Conservation (phyloP, 92 coral and sea anemone species). For the Phymanthus crucifer region DNA sequence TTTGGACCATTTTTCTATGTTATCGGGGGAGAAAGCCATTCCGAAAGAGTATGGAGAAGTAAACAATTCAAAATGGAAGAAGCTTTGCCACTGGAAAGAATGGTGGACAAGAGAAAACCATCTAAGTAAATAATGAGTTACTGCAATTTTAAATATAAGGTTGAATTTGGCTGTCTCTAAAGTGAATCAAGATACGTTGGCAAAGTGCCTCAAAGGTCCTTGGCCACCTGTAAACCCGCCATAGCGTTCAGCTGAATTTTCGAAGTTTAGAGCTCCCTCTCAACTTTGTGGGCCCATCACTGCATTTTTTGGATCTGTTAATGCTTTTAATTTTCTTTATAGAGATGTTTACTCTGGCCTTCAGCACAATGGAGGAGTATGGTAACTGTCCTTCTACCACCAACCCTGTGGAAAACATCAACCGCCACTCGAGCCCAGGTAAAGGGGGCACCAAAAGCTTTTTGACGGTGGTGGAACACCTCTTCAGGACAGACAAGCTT, state of each 20-base stretch:
- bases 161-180: too few relatives aligned
- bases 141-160: too few relatives aligned
- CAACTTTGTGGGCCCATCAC: too few relatives aligned
- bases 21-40: slow-evolving; percentile 15
- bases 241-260: too few relatives aligned
- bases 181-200: too few relatives aligned
- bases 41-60: not conserved
- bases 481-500: slow-evolving; percentile 16
- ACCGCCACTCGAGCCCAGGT: slow-evolving; percentile 3
- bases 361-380: slow-evolving; percentile 6
- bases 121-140: too few relatives aligned
- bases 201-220: too few relatives aligned
- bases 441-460: not conserved
- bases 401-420: slow-evolving; percentile 30
- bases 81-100: slow-evolving; percentile 24
- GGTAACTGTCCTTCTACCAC: slow-evolving; percentile 26
- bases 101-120: slow-evolving; percentile 50
- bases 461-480: slow-evolving; percentile 16
- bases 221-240: too few relatives aligned
- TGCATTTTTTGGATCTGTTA: too few relatives aligned
- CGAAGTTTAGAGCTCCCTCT: too few relatives aligned
- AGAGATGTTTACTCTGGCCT: slow-evolving; percentile 36
- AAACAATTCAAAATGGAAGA: slow-evolving; percentile 2
- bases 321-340: not conserved
- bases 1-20: not conserved